Evolutionary conservation across 2,797 vertebrate genomes (phyloP), one percentile per base, ranked within the genome.

Genomic region (Lagocephalus sceleratus): DNA sequence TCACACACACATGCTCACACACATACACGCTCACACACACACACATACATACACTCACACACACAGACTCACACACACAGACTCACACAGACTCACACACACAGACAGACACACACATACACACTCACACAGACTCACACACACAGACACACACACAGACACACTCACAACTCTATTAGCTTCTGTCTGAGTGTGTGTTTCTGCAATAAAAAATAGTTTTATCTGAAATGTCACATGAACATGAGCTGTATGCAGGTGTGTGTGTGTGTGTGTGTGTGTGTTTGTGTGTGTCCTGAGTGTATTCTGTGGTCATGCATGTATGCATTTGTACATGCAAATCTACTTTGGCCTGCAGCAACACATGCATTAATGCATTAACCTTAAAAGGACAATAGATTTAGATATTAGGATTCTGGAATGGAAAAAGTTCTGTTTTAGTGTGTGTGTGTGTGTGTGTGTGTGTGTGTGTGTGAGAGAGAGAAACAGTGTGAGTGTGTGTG

Each of bases 41-140:
- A 50, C 42, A 53, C 12, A 51, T 50, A 83, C 83, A 66, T 61
- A 25, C 65, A 57, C 50, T 46, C 48, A 51, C 64, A 54, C 48
- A 54, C 52, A 58, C 47, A 46, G 45, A 49, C 48, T 11, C 29
- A 32, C 29, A 32, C 29, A 32, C 29, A 63, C n/a, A 17, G 73
- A 81, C 81, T 85, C 85, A 76, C 65, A n/a, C 32, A 57, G 57
- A 76, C 81, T 74, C 75, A 83, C 84, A 66, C 63, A 29, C 65
- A 57, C 52, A 51, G 46, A 54, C 64, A 54, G 46, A 54, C 53
- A 59, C 48, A 51, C 50, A 53, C 49, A 41, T 15, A n/a, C 39
- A n/a, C 39, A 41, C 39, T 60, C 50, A 49, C 32, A 48, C 48
- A 21, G 51, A 50, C 42, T 50, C 12, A 51, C 53, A 83, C 83